Conservation (phyloP, 2,888 invertebrate species). For the Stenoptilia bipunctidactyla region DNA sequence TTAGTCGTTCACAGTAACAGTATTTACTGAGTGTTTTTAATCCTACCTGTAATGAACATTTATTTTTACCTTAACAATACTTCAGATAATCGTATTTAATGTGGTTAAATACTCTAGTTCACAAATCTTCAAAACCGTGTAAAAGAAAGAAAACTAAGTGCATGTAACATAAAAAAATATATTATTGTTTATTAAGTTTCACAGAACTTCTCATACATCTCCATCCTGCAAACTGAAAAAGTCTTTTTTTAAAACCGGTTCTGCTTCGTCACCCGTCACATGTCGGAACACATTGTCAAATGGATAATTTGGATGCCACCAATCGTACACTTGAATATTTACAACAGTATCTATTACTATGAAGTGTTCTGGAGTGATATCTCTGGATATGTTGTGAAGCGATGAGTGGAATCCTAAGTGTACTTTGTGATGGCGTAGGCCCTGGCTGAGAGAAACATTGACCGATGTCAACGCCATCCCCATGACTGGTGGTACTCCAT, state of each 20-base stretch:
- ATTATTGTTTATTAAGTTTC: constrained; percentile 11
- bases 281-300: constrained; percentile 32
- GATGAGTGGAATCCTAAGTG: constrained; percentile 62
- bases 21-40: too few species aligned
- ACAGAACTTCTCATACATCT: neutral
- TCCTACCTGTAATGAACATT: too few species aligned
- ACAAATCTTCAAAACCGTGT: too few species aligned
- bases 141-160: neutral
- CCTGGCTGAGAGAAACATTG: constrained; percentile 63
- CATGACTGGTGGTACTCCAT: constrained; percentile 69
- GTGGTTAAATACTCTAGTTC: too few species aligned
- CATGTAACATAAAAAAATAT: constrained; percentile 9
- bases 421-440: constrained; percentile 64
- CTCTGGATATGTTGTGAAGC: constrained; percentile 28
- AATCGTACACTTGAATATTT: constrained; percentile 33
- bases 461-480: constrained; percentile 72
- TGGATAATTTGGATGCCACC: constrained; percentile 71
- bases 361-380: constrained; percentile 36
- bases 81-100: too few species aligned
- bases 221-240: constrained; percentile 28
- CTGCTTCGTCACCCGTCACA: constrained; percentile 31
- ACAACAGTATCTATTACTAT: constrained; percentile 41
- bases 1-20: too few species aligned
- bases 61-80: too few species aligned
- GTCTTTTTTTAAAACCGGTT: constrained; percentile 35